These are phyloP conservation scores for Seriola aureovittata DNA, from an alignment of 2,113 vertebrate species.

Conservation along the genomic window DNA sequence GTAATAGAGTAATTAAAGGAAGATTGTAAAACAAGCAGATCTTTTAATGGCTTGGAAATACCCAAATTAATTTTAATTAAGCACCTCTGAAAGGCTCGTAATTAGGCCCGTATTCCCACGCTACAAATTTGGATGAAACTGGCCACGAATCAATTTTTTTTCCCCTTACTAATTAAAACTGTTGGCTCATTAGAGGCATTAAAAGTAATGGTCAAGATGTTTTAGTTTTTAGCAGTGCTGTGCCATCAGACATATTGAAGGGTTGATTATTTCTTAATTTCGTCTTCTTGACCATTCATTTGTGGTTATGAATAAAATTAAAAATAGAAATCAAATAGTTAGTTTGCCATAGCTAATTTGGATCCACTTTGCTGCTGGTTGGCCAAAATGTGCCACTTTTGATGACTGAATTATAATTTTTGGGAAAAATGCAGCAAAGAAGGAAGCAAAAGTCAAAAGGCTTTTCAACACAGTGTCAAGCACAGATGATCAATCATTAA, in stretches of 20 bases:
- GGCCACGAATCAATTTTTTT: slow-evolving; percentile 17
- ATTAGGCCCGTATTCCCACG: background rate
- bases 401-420: background rate
- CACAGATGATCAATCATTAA: background rate
- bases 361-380: background rate
- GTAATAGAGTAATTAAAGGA: background rate
- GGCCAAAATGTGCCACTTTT: background rate
- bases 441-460: background rate
- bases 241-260: no score
- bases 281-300: background rate
- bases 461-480: no score
- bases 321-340: background rate
- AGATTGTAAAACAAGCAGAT: background rate
- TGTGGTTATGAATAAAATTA: background rate
- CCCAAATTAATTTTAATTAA: slow-evolving; percentile 14
- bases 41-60: slow-evolving; percentile 21
- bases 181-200: background rate
- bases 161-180: background rate
- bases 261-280: background rate
- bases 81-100: background rate
- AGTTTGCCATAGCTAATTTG: background rate
- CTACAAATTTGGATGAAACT: background rate
- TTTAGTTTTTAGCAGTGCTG: no score
- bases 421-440: background rate
- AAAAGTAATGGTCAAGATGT: background rate